Percentiles rank a stretch among this genome's conserved stretches.
phyloP scores from a whole-genome alignment of 2,797 vertebrate species.

The Okamejei kenojei region DNA sequence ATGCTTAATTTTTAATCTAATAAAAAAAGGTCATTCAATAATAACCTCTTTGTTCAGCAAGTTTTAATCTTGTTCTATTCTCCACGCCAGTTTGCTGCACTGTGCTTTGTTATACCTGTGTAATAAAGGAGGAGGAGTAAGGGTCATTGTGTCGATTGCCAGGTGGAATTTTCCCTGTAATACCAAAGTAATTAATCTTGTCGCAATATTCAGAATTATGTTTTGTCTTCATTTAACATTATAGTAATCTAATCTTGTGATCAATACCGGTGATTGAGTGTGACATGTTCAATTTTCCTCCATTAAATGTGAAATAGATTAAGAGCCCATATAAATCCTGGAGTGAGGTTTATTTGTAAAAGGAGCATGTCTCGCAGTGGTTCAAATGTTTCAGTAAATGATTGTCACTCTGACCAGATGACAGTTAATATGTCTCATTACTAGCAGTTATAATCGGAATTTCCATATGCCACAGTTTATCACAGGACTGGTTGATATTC shows the following conservation, averaged over 20 bases:
- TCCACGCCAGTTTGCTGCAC: background rate
- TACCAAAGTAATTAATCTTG: background rate
- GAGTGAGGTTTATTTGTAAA: background rate
- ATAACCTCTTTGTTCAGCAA: background rate
- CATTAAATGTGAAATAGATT: background rate
- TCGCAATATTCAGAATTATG: background rate
- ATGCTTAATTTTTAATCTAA: conserved; percentile 13
- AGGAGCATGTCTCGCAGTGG: background rate
- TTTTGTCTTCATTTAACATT: conserved; percentile 11
- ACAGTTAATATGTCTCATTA: background rate
- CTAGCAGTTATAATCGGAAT: background rate
- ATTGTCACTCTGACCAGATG: background rate
- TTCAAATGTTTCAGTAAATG: background rate
- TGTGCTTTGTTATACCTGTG: background rate
- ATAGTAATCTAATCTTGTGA: background rate
- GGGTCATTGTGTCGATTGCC: background rate
- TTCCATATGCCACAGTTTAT: background rate
- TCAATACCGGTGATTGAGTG: background rate
- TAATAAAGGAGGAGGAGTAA: background rate
- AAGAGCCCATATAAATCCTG: background rate
- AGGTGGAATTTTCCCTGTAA: background rate
- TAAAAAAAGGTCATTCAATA: background rate
- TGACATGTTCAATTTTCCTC: conserved; percentile 16
- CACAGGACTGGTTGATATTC: background rate
- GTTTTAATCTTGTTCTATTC: background rate